These are phyloP conservation scores for Cerceris rybyensis DNA, from an alignment of 2,888 invertebrate species.

Conservation along the genomic window DNA sequence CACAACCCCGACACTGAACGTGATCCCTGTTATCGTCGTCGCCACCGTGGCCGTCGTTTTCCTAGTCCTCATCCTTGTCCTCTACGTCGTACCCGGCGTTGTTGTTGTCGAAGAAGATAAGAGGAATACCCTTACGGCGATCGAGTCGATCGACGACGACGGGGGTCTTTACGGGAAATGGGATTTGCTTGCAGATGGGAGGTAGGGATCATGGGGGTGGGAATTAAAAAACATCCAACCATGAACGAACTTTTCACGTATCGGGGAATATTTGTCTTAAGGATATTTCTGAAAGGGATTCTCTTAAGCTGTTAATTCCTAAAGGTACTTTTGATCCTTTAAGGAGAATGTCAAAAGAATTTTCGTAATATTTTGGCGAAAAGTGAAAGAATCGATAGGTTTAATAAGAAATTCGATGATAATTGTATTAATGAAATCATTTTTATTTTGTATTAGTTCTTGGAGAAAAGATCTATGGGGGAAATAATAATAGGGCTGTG, in stretches of 20 bases:
- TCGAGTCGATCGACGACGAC: constrained; percentile 42
- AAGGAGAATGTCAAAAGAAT: too few relatives aligned
- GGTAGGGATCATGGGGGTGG: constrained; percentile 22
- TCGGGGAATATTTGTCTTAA: too few relatives aligned
- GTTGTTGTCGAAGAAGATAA: constrained; percentile 45
- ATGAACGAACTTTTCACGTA: background rate
- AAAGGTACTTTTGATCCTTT: too few relatives aligned
- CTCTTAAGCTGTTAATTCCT: too few relatives aligned
- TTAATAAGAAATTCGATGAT: too few relatives aligned
- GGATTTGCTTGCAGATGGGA: constrained; percentile 13
- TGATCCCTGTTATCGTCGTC: constrained; percentile 59
- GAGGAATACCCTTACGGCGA: constrained; percentile 35
- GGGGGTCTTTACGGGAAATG: constrained; percentile 14
- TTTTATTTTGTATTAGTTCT: too few relatives aligned
- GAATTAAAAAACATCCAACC: constrained; percentile 36
- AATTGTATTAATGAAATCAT: too few relatives aligned
- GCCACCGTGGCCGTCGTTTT: constrained; percentile 16
- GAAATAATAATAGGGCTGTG: too few relatives aligned
- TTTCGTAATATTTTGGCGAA: too few relatives aligned
- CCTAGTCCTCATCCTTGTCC: constrained; percentile 6
- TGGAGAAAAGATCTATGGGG: too few relatives aligned
- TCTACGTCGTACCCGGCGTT: background rate
- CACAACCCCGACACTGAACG: constrained; percentile 50
- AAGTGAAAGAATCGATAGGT: too few relatives aligned
- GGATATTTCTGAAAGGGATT: too few relatives aligned